A percentile compares a stretch with the other conserved stretches of the same genome.
Evolutionary conservation across 2,797 vertebrate species (phyloP).

Genomic region (Sarcophilus harrisii): DNA sequence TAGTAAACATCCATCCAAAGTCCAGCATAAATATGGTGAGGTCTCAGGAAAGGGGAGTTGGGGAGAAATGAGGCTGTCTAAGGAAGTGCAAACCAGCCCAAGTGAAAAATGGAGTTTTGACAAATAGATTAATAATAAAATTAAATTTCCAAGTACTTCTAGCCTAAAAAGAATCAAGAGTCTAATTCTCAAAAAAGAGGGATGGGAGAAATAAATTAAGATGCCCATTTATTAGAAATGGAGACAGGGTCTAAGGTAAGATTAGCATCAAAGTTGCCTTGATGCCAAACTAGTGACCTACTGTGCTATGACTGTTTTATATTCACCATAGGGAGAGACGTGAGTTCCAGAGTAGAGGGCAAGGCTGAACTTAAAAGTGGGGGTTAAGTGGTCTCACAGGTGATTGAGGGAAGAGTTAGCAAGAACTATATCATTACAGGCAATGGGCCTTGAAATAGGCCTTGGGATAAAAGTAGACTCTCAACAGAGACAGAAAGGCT

Average conservation of each 20-base stretch:
- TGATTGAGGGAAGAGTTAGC: background rate
- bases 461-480: background rate
- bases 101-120: background rate
- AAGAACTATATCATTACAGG: background rate
- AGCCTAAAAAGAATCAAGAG: background rate
- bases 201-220: background rate
- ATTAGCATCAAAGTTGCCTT: background rate
- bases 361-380: background rate
- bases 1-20: background rate
- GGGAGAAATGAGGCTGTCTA: background rate
- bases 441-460: background rate
- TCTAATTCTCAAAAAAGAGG: background rate
- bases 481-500: background rate
- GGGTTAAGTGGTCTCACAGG: background rate
- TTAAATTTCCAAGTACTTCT: background rate
- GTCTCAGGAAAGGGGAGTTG: background rate
- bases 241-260: background rate
- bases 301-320: background rate
- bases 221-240: background rate
- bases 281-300: background rate
- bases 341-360: background rate
- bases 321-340: background rate
- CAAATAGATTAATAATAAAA: background rate
- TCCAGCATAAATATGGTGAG: background rate
- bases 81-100: background rate